phyloP scores from a whole-genome alignment of 2,888 invertebrate species.

The Eristalis pertinax region DNA sequence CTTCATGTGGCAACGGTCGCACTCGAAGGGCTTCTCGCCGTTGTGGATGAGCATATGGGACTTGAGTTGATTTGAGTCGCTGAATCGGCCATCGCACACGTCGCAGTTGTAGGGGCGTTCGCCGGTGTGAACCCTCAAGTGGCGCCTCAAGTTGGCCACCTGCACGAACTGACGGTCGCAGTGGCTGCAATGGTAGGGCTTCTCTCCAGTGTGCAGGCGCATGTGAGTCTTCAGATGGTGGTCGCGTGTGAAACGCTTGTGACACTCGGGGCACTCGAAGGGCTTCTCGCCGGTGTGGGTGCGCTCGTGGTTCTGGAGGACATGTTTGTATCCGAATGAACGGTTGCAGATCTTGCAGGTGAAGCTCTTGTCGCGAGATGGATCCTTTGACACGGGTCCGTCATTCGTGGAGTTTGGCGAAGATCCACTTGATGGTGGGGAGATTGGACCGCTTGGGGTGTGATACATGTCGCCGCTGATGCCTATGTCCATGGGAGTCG shows the following conservation, averaged over 20 bases:
- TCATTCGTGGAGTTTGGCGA: conserved; percentile 82
- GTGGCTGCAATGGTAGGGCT: conserved; percentile 95
- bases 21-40: conserved; percentile 94
- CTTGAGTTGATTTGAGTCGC: conserved; percentile 95
- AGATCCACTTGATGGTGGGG: conserved; percentile 83
- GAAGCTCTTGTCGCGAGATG: conserved; percentile 90
- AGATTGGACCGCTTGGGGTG: conserved; percentile 80
- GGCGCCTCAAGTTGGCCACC: conserved; percentile 94
- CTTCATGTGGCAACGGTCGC: conserved; percentile 89
- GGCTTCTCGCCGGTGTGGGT: conserved; percentile 98
- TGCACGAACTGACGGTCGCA: conserved; percentile 96
- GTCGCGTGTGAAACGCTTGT: conserved; percentile 95
- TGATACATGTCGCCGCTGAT: conserved; percentile 78
- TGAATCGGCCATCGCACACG: conserved; percentile 92
- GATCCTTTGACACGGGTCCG: conserved; percentile 80
- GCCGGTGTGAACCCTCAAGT: conserved; percentile 94
- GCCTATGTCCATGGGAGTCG: conserved; percentile 76
- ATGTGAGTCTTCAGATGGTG: conserved; percentile 97
- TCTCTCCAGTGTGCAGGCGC: conserved; percentile 95
- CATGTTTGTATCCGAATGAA: conserved; percentile 96
- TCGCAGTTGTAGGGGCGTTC: conserved; percentile 95
- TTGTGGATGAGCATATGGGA: conserved; percentile 94
- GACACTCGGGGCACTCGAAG: conserved; percentile 94
- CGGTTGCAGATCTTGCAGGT: conserved; percentile 93
- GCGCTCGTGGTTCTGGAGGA: conserved; percentile 95